A percentile compares a stretch with the other conserved stretches of the same genome.
Conservation (phyloP, 1,140 invertebrate species). For the Scaptomyza pallida region DNA sequence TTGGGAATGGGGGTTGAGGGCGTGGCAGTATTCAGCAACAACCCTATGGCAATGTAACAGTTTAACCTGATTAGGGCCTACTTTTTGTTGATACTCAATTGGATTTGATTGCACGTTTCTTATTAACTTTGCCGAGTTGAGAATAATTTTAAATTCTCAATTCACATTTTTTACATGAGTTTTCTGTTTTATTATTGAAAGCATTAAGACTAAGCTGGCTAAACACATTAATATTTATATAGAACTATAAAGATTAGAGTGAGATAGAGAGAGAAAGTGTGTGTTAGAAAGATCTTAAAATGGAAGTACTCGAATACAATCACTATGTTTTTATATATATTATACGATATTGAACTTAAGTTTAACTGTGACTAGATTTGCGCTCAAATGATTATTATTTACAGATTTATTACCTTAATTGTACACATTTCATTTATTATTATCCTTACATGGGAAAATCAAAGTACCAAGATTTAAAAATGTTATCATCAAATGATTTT, state of each 20-base stretch:
- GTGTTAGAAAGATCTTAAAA: constrained; percentile 42
- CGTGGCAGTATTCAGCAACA: constrained; percentile 22
- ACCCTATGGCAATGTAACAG: constrained; percentile 58
- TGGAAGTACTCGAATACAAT: constrained; percentile 71
- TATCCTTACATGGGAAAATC: too few species aligned
- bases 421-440: not conserved
- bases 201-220: constrained; percentile 57
- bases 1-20: not conserved
- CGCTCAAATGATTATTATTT: constrained; percentile 52
- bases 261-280: constrained; percentile 14
- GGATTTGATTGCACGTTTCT: constrained; percentile 61
- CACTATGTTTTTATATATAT: constrained; percentile 53
- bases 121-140: not conserved
- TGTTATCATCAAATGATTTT: not conserved
- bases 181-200: constrained; percentile 65
- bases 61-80: constrained; percentile 67
- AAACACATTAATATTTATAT: constrained; percentile 42
- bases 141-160: not conserved
- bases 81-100: constrained; percentile 71
- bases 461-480: not conserved
- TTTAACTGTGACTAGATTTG: constrained; percentile 45
- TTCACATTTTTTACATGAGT: constrained; percentile 40
- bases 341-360: constrained; percentile 38
- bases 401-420: constrained; percentile 35
- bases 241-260: constrained; percentile 6